Conservation (phyloP, 2,797 vertebrate genomes). For the Ciconia nigra region DNA sequence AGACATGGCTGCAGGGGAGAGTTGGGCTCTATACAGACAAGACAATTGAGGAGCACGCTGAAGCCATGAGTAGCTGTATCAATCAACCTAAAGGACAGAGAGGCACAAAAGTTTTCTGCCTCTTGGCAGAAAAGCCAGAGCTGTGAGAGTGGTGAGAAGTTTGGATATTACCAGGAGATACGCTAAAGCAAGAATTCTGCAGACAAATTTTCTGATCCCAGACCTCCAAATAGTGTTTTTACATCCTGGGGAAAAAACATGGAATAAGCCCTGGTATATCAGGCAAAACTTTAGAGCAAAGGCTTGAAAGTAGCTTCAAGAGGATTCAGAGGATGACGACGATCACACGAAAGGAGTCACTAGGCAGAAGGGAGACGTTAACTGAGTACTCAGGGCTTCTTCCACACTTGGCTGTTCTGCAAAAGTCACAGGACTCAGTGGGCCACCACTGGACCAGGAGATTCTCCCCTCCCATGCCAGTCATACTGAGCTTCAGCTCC, state of each 20-base stretch:
- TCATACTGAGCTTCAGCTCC: not conserved
- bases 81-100: not conserved
- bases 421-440: not conserved
- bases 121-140: not conserved
- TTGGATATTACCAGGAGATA: not conserved
- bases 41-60: not conserved
- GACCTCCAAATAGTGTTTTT: not conserved
- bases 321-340: not conserved
- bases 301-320: not conserved
- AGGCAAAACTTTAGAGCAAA: not conserved
- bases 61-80: not conserved
- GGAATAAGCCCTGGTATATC: not conserved
- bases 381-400: not conserved
- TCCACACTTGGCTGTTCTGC: not conserved
- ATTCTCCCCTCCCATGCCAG: not conserved
- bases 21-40: not conserved
- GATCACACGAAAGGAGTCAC: not conserved
- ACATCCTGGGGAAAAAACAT: not conserved
- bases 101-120: not conserved
- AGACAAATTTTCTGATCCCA: not conserved
- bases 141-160: not conserved
- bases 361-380: not conserved
- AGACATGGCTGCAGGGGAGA: not conserved
- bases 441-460: not conserved
- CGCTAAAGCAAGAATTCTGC: not conserved